Evolutionary conservation across 2,113 vertebrate genomes (phyloP).

Genomic region (Dicaeum eximium): DNA sequence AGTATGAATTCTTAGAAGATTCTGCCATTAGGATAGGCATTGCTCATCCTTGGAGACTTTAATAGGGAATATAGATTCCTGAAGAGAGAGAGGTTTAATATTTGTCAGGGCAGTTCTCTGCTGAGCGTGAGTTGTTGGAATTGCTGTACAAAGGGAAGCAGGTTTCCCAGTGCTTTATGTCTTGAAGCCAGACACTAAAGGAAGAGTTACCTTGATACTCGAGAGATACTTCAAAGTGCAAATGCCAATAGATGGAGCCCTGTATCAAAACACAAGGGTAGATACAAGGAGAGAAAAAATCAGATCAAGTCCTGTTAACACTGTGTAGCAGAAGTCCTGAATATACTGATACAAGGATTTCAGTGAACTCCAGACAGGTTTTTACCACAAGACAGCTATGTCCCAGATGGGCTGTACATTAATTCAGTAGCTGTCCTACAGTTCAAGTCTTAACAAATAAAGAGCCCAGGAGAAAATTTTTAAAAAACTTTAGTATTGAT

Average conservation of each 20-base stretch:
- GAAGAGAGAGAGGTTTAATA: not conserved
- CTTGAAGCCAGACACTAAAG: not conserved
- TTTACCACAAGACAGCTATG: not conserved
- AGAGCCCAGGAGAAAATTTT: not conserved
- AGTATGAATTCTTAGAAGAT: not conserved
- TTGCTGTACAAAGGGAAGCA: not conserved
- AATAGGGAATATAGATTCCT: not conserved
- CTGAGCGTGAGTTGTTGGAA: not conserved
- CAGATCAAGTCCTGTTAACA: not conserved
- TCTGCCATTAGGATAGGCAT: not conserved
- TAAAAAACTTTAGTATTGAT: not conserved
- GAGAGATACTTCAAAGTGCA: not conserved
- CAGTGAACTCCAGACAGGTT: not conserved
- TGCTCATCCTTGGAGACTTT: not conserved
- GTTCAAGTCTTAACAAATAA: not conserved
- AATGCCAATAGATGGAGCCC: not conserved
- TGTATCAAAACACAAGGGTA: not conserved
- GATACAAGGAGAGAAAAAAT: not conserved
- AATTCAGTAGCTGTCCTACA: not conserved
- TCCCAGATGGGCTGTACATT: not conserved
- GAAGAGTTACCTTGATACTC: not conserved
- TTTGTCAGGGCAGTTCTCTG: not conserved
- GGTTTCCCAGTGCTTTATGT: not conserved
- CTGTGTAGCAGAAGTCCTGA: not conserved
- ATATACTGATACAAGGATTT: not conserved